phyloP scores from a whole-genome alignment of 2,888 invertebrate species.

The Amphipoea oculea region DNA sequence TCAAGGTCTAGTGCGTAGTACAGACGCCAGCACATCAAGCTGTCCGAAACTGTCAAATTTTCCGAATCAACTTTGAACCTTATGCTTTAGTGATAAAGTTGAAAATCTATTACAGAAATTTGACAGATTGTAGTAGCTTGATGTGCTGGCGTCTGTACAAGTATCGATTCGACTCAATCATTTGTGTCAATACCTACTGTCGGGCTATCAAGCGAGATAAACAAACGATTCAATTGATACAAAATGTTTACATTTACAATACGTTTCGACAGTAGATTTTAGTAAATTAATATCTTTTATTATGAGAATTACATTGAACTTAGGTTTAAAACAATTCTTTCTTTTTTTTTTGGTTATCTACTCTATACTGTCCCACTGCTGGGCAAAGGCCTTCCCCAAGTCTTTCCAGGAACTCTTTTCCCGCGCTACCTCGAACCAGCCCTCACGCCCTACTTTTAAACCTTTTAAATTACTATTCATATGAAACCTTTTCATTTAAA shows the following conservation, averaged over 20 bases:
- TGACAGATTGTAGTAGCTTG: too few relatives aligned
- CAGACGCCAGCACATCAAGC: too few relatives aligned
- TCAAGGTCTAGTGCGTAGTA: constrained; percentile 8
- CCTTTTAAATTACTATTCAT: too few relatives aligned
- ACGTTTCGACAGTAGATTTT: constrained; percentile 1
- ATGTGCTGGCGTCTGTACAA: background rate
- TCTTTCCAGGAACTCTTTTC: background rate
- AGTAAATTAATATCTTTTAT: background rate
- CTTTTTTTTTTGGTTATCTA: background rate
- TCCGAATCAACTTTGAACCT: too few relatives aligned
- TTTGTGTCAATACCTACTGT: constrained; percentile 15
- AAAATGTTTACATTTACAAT: constrained; percentile 10
- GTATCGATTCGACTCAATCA: constrained; percentile 41
- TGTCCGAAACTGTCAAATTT: too few relatives aligned
- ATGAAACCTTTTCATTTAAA: background rate
- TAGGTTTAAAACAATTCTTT: background rate
- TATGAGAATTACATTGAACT: background rate
- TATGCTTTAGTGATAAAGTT: too few relatives aligned
- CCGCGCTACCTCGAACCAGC: background rate
- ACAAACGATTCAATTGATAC: constrained; percentile 12
- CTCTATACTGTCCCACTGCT: background rate
- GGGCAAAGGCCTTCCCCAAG: background rate
- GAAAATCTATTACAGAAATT: too few relatives aligned
- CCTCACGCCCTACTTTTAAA: background rate
- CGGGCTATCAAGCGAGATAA: background rate